These are phyloP conservation scores for Drosophila austrosaltans DNA, from an alignment of 2,888 invertebrate species.

Conservation along the genomic window DNA sequence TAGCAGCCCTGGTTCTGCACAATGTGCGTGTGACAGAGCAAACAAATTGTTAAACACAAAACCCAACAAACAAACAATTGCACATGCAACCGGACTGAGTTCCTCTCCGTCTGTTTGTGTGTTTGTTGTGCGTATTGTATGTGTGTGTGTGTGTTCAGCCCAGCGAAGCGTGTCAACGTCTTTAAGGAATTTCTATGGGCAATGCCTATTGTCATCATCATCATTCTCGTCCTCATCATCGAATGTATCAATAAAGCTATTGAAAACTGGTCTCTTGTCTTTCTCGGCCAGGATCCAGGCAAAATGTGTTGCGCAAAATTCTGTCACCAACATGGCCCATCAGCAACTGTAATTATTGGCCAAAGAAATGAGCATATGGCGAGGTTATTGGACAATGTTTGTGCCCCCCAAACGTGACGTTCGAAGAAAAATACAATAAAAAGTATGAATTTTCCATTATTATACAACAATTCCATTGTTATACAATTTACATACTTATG, in stretches of 20 bases:
- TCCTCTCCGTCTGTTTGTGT: slow-evolving; percentile 15
- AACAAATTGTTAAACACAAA: slow-evolving; percentile 75
- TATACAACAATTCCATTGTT: too few relatives aligned
- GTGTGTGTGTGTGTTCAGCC: slow-evolving; percentile 1
- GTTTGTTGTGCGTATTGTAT: slow-evolving; percentile 21
- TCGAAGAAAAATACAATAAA: neutral
- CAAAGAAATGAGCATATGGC: slow-evolving; percentile 18
- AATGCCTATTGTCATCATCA: slow-evolving; percentile 8
- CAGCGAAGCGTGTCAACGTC: slow-evolving; percentile 19
- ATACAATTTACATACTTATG: too few relatives aligned
- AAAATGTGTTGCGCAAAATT: slow-evolving; percentile 15
- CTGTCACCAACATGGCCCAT: slow-evolving; percentile 11
- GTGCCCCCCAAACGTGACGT: slow-evolving; percentile 3
- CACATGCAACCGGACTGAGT: slow-evolving; percentile 19
- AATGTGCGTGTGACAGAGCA: slow-evolving; percentile 75
- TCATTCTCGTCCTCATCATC: neutral
- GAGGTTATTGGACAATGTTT: neutral
- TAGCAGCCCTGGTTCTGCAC: slow-evolving; percentile 65
- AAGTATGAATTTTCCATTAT: neutral
- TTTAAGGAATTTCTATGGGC: slow-evolving; percentile 15
- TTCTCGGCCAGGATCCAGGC: slow-evolving; percentile 3
- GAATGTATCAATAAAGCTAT: slow-evolving; percentile 17
- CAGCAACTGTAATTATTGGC: slow-evolving; percentile 3
- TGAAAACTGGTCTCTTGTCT: slow-evolving; percentile 5
- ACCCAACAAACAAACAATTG: slow-evolving; percentile 53